phyloP scores from a whole-genome alignment of 2,797 vertebrate species.

The Morelia viridis region DNA sequence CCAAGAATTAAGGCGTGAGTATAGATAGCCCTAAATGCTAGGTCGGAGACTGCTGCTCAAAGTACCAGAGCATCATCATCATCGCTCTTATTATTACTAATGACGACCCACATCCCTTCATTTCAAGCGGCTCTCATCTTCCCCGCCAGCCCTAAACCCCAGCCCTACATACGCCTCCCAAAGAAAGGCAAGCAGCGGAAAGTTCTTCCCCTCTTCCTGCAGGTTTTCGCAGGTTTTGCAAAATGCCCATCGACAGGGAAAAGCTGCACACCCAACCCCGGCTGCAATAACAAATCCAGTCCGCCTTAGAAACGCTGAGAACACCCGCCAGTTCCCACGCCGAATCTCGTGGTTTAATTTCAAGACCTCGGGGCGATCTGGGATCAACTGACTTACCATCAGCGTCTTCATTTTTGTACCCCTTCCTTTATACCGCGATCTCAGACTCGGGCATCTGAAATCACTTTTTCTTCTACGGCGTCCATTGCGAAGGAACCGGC shows the following conservation, averaged over 20 bases:
- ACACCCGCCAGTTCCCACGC: slow-evolving; percentile 25
- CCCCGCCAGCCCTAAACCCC: not conserved
- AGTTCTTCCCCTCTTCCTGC: slow-evolving; percentile 44
- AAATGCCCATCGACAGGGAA: not conserved
- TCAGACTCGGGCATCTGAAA: slow-evolving; percentile 73
- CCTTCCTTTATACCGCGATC: slow-evolving; percentile 70
- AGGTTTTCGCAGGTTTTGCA: not conserved
- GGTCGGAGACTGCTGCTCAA: not conserved
- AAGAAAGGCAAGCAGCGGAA: slow-evolving; percentile 41
- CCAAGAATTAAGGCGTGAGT: not conserved
- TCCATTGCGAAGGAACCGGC: slow-evolving; percentile 67
- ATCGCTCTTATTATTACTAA: not conserved
- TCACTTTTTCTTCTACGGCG: slow-evolving; percentile 75
- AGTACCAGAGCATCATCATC: not conserved
- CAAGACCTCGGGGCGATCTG: not conserved
- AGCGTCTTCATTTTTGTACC: slow-evolving; percentile 91
- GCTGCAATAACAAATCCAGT: slow-evolving; percentile 11
- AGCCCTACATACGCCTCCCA: not conserved
- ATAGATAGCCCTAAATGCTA: not conserved
- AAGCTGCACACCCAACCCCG: not conserved
- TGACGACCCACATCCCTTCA: not conserved
- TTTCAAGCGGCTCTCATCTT: slow-evolving; percentile 12
- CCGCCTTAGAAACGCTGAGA: not conserved
- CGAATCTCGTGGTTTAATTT: slow-evolving; percentile 3
- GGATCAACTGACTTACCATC: slow-evolving; percentile 82